Conservation (phyloP, 1,140 invertebrate genomes). For the Drosophila yakuba region DNA sequence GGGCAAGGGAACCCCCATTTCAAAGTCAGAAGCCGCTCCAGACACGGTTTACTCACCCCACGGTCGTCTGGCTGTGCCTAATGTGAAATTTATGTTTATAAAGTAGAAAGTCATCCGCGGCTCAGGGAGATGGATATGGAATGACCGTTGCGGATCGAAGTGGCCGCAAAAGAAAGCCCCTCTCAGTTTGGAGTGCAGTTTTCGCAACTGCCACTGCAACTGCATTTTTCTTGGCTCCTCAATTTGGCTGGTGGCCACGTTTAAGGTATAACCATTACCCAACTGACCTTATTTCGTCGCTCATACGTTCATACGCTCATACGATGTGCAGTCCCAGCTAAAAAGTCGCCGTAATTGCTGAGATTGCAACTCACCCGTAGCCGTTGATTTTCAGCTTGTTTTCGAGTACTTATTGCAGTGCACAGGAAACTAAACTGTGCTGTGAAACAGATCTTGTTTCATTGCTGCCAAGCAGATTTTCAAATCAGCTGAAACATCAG, state of each 20-base stretch:
- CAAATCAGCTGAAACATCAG: neutral
- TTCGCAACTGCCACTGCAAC: conserved; percentile 47
- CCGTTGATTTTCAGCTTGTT: conserved; percentile 14
- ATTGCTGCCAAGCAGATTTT: too few relatives aligned
- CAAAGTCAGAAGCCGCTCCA: conserved; percentile 55
- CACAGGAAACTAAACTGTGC: conserved; percentile 15
- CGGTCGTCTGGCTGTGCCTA: conserved; percentile 43
- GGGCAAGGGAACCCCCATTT: conserved; percentile 19
- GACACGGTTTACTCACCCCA: conserved; percentile 25
- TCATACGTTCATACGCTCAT: conserved; percentile 13
- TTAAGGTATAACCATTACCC: conserved; percentile 69
- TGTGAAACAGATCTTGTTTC: neutral
- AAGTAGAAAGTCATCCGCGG: conserved; percentile 70
- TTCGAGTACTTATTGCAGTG: conserved; percentile 40
- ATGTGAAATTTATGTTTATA: conserved; percentile 78
- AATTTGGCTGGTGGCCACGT: conserved; percentile 55
- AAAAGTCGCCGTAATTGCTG: conserved; percentile 24
- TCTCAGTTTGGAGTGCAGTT: conserved; percentile 17
- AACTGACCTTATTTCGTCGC: conserved; percentile 73
- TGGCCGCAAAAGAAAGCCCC: conserved; percentile 63
- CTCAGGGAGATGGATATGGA: conserved; percentile 23
- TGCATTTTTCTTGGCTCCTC: conserved; percentile 40
- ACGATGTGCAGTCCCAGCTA: conserved; percentile 24
- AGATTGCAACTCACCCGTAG: conserved; percentile 17
- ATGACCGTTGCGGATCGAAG: conserved; percentile 33